Evolutionary conservation across 2,113 vertebrate species (phyloP).

Genomic region (Euleptes europaea): DNA sequence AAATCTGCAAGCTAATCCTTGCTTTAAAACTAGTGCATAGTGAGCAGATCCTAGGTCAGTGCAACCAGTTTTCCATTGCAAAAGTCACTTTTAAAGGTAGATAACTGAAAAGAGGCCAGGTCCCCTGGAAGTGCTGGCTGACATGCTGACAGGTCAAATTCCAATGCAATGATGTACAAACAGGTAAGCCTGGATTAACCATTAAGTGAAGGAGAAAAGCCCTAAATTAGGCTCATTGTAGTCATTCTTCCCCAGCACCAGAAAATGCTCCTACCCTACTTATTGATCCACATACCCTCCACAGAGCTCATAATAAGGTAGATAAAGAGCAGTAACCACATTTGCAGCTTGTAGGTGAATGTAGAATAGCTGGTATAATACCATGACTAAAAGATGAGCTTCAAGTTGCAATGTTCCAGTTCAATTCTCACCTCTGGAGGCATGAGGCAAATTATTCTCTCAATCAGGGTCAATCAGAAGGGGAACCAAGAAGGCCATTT

Average conservation of each 20-base stretch:
- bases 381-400: no score
- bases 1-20: not conserved
- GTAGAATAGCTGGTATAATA: no score
- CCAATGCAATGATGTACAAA: not conserved
- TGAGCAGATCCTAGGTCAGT: not conserved
- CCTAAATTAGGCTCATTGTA: not conserved
- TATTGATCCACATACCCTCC: not conserved
- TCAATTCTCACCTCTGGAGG: no score
- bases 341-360: not conserved
- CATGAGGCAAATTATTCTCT: no score
- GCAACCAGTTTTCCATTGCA: accelerated
- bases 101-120: not conserved
- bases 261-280: not conserved
- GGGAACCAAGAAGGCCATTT: no score
- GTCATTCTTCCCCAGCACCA: not conserved
- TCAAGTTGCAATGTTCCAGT: no score
- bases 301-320: not conserved
- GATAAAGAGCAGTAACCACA: no score
- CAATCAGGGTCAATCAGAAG: no score
- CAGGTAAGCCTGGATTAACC: not conserved
- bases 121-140: not conserved
- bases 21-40: not conserved
- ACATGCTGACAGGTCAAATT: not conserved
- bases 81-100: not conserved
- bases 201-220: not conserved